These are phyloP conservation scores for Cotesia glomerata DNA, from an alignment of 1,140 invertebrate species.

Conservation along the genomic window DNA sequence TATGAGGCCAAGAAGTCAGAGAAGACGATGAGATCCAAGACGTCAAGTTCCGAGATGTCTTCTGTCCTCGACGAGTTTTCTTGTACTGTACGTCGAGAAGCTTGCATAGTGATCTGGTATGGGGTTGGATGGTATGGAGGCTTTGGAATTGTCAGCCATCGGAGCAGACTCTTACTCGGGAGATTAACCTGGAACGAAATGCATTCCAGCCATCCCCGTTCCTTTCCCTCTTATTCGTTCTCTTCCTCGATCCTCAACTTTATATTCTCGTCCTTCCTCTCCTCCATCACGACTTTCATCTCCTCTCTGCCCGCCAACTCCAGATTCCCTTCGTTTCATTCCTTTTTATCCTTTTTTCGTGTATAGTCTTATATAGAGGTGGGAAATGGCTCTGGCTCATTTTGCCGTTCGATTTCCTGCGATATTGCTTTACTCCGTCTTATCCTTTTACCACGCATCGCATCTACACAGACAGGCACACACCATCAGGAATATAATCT, in stretches of 20 bases:
- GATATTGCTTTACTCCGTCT: constrained; percentile 50
- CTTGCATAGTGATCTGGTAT: neutral
- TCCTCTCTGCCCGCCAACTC: neutral
- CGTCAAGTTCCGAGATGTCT: no score
- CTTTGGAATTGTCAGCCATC: constrained; percentile 55
- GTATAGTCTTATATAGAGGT: neutral
- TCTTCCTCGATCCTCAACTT: neutral
- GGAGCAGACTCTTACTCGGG: constrained; percentile 42
- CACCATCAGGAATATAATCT: no score
- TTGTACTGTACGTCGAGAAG: constrained; percentile 21
- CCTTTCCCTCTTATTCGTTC: neutral
- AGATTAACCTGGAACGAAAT: constrained; percentile 57
- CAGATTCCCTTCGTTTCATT: neutral
- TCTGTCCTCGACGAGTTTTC: no score
- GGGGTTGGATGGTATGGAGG: constrained; percentile 41
- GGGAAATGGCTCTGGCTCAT: constrained; percentile 43
- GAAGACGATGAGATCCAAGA: constrained; percentile 24
- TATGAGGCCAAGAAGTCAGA: constrained; percentile 35
- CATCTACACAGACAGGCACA: no score
- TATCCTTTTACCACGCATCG: neutral
- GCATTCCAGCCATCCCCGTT: constrained; percentile 36
- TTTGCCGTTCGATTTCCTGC: constrained; percentile 60
- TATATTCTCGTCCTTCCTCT: no score
- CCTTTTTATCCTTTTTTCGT: constrained; percentile 1
- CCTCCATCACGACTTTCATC: no score